These are phyloP conservation scores for Nasonia vitripennis DNA, from an alignment of 1,140 invertebrate species.

Conservation along the genomic window DNA sequence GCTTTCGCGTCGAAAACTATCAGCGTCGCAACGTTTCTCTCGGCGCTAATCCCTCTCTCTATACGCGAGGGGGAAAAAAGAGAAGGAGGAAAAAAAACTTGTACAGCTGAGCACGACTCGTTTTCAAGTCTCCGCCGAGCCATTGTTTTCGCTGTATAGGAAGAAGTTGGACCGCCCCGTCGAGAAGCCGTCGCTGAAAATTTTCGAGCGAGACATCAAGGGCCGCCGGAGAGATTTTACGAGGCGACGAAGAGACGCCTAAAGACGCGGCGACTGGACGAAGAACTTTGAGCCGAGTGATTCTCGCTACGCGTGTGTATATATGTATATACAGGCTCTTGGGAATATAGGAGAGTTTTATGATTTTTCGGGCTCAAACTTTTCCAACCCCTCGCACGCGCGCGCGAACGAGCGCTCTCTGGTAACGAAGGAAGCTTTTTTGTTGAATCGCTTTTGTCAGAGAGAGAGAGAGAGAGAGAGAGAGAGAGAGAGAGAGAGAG, in stretches of 20 bases:
- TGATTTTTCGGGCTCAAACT: not conserved
- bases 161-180: not conserved
- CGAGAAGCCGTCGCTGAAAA: not conserved
- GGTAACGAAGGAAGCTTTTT: conserved; percentile 4
- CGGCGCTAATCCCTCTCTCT: not conserved
- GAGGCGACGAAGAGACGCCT: not conserved
- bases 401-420: not conserved
- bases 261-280: not conserved
- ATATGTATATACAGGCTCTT: not conserved
- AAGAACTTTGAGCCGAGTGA: not conserved
- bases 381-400: not conserved
- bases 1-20: not conserved
- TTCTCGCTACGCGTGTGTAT: not conserved
- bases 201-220: not conserved
- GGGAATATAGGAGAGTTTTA: not conserved
- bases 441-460: not conserved
- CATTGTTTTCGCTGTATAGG: not conserved
- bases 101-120: not conserved
- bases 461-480: not conserved
- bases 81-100: not conserved
- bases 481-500: no score
- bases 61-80: not conserved
- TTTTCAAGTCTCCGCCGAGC: not conserved
- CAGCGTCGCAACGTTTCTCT: not conserved
- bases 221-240: not conserved